phyloP scores from a whole-genome alignment of 1,140 invertebrate genomes.

The Drosophila arizonae region DNA sequence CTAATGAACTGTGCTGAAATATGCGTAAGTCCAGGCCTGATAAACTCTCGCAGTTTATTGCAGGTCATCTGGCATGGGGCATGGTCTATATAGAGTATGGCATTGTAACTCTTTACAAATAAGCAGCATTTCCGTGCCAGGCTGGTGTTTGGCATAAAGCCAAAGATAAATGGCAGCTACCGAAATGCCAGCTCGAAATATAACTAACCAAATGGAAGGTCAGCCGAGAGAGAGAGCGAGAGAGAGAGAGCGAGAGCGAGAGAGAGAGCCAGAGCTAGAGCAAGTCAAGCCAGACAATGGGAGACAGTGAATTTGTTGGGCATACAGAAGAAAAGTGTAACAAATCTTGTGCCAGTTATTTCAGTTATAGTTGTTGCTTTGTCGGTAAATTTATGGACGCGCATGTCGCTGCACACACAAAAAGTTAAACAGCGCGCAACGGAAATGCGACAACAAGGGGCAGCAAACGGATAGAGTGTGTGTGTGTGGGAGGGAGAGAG shows the following conservation, averaged over 20 bases:
- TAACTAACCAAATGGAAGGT: slow-evolving; percentile 65
- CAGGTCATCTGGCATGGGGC: slow-evolving; percentile 41
- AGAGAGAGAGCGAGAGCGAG: not conserved
- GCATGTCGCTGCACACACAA: slow-evolving; percentile 78
- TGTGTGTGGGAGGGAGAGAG: not conserved
- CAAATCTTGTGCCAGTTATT: slow-evolving; percentile 65
- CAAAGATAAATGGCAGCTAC: slow-evolving; percentile 76
- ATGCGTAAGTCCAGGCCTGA: slow-evolving; percentile 41
- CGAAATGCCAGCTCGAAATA: slow-evolving; percentile 71
- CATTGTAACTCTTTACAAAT: slow-evolving; percentile 63
- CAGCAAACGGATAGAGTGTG: not conserved
- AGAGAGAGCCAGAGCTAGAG: not conserved
- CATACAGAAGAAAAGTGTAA: slow-evolving; percentile 53
- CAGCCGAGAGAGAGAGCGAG: slow-evolving; percentile 14
- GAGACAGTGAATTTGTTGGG: slow-evolving; percentile 13
- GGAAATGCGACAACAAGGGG: slow-evolving; percentile 68
- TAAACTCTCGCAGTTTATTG: slow-evolving; percentile 70
- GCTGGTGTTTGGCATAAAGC: slow-evolving; percentile 70
- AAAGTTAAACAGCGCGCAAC: slow-evolving; percentile 79
- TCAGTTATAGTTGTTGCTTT: slow-evolving; percentile 36
- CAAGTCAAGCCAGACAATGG: not conserved
- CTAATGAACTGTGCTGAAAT: slow-evolving; percentile 66
- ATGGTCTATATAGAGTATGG: slow-evolving; percentile 25
- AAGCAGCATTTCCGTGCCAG: slow-evolving; percentile 64
- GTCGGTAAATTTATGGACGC: slow-evolving; percentile 72